A percentile compares a stretch with the other conserved stretches of the same genome.
These are phyloP conservation scores for Heterotis niloticus DNA, from an alignment of 2,113 vertebrate species.

Conservation along the genomic window DNA sequence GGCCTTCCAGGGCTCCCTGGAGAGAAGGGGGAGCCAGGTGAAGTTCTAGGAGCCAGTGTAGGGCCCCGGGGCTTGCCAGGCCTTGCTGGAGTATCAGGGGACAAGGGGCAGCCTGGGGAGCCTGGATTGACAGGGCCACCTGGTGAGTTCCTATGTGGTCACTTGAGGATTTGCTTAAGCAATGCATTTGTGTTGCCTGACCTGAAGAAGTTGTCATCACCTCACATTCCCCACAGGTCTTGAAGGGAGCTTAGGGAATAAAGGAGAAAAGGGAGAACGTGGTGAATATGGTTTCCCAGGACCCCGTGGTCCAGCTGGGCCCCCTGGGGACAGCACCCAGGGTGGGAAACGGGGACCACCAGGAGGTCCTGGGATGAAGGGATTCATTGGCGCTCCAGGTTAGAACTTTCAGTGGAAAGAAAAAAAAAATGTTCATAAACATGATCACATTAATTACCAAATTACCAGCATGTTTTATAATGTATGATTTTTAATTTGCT, in stretches of 20 bases:
- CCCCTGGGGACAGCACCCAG: constrained; percentile 50
- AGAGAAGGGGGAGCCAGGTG: constrained; percentile 76
- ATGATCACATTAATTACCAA: neutral
- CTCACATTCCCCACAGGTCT: constrained; percentile 60
- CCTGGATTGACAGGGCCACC: constrained; percentile 63
- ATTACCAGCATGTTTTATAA: too few relatives aligned
- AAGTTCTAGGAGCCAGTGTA: constrained; percentile 70
- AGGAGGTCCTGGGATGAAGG: constrained; percentile 66
- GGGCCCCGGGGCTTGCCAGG: constrained; percentile 70
- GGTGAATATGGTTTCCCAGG: constrained; percentile 67
- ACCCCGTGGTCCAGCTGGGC: constrained; percentile 49
- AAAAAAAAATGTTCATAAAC: neutral
- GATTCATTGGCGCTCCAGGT: constrained; percentile 76
- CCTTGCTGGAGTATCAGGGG: constrained; percentile 68
- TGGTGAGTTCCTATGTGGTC: constrained; percentile 47
- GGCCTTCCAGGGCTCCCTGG: constrained; percentile 74
- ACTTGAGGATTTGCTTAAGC: too few relatives aligned
- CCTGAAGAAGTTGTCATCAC: neutral
- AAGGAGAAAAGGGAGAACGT: constrained; percentile 75
- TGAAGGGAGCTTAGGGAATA: constrained; percentile 66
- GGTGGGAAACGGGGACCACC: constrained; percentile 53
- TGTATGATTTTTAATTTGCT: neutral
- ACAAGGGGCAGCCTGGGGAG: constrained; percentile 76
- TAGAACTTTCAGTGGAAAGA: constrained; percentile 31
- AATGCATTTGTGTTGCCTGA: too few relatives aligned